Evolutionary conservation across 2,888 invertebrate genomes (phyloP).

Genomic region (Pheosia gnoma): DNA sequence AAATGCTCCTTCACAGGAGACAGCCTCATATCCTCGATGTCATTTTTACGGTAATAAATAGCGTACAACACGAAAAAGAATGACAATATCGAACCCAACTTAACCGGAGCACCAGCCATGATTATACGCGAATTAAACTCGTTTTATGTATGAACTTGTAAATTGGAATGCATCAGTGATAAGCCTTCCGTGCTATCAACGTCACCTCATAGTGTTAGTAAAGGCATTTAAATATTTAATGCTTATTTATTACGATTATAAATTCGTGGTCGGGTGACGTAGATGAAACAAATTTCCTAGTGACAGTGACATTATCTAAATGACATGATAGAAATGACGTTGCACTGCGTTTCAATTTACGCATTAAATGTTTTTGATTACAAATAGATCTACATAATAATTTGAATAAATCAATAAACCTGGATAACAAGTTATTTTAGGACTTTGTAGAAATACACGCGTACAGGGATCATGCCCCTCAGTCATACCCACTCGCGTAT

Average conservation of each 20-base stretch:
- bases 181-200: constrained; percentile 51
- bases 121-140: constrained; percentile 35
- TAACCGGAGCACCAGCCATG: constrained; percentile 73
- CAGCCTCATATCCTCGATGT: constrained; percentile 63
- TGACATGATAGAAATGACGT: constrained; percentile 2
- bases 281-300: constrained; percentile 19
- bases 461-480: too few relatives aligned
- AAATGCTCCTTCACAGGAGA: constrained; percentile 74
- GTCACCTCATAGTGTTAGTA: constrained; percentile 69
- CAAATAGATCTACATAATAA: too few relatives aligned
- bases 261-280: constrained; percentile 25
- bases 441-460: too few relatives aligned
- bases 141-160: constrained; percentile 29
- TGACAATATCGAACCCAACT: constrained; percentile 70
- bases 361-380: neutral
- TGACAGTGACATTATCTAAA: neutral
- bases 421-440: too few relatives aligned
- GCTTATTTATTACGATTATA: constrained; percentile 22
- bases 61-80: constrained; percentile 71
- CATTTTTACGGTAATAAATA: constrained; percentile 67
- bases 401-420: too few relatives aligned
- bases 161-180: constrained; percentile 68
- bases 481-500: too few relatives aligned
- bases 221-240: constrained; percentile 41
- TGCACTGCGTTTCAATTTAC: constrained; percentile 1